A percentile compares a stretch with the other conserved stretches of the same genome.
These are phyloP conservation scores for Brenthis ino DNA, from an alignment of 2,888 invertebrate genomes.

Conservation along the genomic window DNA sequence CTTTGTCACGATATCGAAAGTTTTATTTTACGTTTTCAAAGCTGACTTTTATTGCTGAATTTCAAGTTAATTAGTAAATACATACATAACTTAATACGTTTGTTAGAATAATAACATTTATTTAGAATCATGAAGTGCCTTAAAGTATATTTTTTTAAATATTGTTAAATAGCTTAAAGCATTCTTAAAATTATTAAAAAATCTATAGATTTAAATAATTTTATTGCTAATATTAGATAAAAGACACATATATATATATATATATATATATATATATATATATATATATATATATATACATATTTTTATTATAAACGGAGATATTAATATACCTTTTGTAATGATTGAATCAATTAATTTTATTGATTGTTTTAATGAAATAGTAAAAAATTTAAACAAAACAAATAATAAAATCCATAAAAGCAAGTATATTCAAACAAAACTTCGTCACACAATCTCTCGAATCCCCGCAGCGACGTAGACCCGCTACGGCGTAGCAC, in stretches of 20 bases:
- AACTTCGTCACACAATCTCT: constrained; percentile 56
- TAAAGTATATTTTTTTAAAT: too few species aligned
- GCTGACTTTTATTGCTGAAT: constrained; percentile 52
- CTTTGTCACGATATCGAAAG: constrained; percentile 72
- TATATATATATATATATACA: too few species aligned
- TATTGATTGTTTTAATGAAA: too few species aligned
- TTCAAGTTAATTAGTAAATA: constrained; percentile 30
- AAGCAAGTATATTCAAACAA: constrained; percentile 41
- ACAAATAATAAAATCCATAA: constrained; percentile 16
- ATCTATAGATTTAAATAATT: background rate
- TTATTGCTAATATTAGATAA: too few species aligned
- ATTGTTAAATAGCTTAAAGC: too few species aligned
- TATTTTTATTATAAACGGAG: too few species aligned
- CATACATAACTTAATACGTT: background rate
- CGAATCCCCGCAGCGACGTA: constrained; percentile 62
- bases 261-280: too few species aligned
- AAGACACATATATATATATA: too few species aligned
- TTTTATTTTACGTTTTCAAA: constrained; percentile 71
- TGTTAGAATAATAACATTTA: background rate
- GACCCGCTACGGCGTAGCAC: constrained; percentile 78
- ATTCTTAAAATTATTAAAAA: background rate
- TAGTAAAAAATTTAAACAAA: constrained; percentile 42
- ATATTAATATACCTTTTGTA: too few species aligned
- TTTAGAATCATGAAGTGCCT: background rate
- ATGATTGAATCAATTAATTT: too few species aligned